Base-by-base conservation (phyloP, 2,797 vertebrate genomes). In the Poecile montanus region DNA sequence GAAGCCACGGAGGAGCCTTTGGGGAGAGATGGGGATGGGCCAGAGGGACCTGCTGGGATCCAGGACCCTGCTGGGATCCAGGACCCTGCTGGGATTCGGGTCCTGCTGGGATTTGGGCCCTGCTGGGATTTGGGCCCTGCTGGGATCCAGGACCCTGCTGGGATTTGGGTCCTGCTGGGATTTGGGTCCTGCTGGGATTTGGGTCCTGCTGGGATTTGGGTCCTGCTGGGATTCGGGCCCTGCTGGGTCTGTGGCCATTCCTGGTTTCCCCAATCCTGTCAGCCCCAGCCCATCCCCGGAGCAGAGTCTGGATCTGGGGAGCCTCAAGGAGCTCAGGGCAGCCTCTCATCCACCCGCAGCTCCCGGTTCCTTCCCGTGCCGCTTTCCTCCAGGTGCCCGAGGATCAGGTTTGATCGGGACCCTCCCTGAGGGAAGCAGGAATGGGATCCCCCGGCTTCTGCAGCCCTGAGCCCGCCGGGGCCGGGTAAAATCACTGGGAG, bases 251-350 rank as follows among this genome's bases (percentile, higher is more conserved):
- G 40, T 40, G 80, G 10, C 50, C 80, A 15, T 34, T 30, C 20
- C 8, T 6, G 36, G 4, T n/a, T 48, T 19, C 50, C 58, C 58
- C 1, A 1, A 2, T 8, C n/a, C 48, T 1, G 1, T 2, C 23
- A 0, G 23, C 65, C 77, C 6, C 23, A 14, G 42, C 42, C 5
- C 14, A 5, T 1, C 71, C 75, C 50, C 2, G 70, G 81, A 32
- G 38, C 72, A 30, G 19, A 8, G 6, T 16, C n/a, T 40, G 67
- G 12, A 1, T 11, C 42, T 26, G 26, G 10, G 50, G 22, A 16
- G 21, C 9, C 54, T 18, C 47, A 0, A 1, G 34, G 8, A 16
- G 32, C 29, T 74, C 79, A 7, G 57, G 30, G 44, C 54, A 51
- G 15, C 48, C 20, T 32, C 83, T 50, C 2, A n/a, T 29, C 26